Conservation (phyloP, 2,888 invertebrate species). For the Philaethria dido region DNA sequence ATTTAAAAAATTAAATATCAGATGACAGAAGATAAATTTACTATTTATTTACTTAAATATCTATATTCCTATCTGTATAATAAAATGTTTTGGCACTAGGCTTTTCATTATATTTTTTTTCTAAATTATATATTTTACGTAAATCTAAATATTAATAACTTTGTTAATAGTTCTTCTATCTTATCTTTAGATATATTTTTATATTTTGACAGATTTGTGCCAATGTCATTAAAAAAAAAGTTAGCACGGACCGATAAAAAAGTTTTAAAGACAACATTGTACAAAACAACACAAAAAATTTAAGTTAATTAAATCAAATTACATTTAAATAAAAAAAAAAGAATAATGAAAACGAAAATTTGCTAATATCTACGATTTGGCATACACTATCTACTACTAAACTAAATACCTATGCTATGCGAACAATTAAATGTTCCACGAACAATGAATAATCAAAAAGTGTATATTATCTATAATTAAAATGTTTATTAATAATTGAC, state of each 20-base stretch:
- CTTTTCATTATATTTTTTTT: conserved; percentile 10
- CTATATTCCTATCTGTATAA: conserved; percentile 3
- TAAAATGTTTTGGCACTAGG: conserved; percentile 37
- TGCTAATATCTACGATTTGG: conserved; percentile 11
- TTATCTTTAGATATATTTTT: no score
- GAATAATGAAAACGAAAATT: no score
- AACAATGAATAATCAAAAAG: conserved; percentile 57
- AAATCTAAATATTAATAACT: conserved; percentile 23
- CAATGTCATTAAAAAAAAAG: neutral
- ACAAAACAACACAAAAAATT: no score
- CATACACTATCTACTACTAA: conserved; percentile 22
- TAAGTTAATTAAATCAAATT: no score
- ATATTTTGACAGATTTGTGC: neutral
- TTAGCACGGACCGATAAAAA: neutral
- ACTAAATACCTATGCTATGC: neutral
- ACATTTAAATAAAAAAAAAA: no score
- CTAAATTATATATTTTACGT: conserved; percentile 12
- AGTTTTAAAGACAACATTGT: neutral
- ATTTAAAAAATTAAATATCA: no score
- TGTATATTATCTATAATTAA: conserved; percentile 56
- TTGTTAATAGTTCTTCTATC: neutral
- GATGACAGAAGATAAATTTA: no score
- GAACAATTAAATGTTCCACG: conserved; percentile 21
- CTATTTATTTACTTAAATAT: conserved; percentile 10
- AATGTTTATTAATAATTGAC: conserved; percentile 72